These are phyloP conservation scores for Galeopterus variegatus DNA, from an alignment of 2,113 vertebrate genomes.

Conservation along the genomic window DNA sequence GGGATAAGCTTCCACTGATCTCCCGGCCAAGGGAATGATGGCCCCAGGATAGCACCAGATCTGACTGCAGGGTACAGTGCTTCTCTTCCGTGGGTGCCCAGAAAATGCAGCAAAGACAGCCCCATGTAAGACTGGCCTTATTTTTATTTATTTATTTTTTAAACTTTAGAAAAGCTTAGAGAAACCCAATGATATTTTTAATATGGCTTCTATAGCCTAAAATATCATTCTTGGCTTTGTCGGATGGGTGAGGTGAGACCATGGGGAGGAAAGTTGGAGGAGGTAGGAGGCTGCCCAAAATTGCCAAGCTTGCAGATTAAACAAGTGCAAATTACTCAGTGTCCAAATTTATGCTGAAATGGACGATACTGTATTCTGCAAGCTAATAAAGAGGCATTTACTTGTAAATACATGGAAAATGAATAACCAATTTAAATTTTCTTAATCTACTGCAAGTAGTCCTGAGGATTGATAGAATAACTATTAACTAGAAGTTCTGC, in stretches of 20 bases:
- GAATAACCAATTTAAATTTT: slow-evolving; percentile 63
- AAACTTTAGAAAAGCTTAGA: slow-evolving; percentile 58
- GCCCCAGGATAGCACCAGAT: background rate
- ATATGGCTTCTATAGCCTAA: background rate
- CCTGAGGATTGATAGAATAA: background rate
- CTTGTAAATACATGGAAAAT: slow-evolving; percentile 67
- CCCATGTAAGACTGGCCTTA: background rate
- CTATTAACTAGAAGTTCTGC: slow-evolving; percentile 24
- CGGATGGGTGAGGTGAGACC: slow-evolving; percentile 37
- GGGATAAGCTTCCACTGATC: background rate
- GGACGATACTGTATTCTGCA: slow-evolving; percentile 51
- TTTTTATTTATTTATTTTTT: slow-evolving; percentile 48
- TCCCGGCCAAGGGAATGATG: background rate
- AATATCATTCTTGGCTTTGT: slow-evolving; percentile 50
- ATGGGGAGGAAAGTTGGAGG: background rate
- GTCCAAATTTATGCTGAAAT: slow-evolving; percentile 65
- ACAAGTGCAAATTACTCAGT: slow-evolving; percentile 69
- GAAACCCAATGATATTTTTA: slow-evolving; percentile 50
- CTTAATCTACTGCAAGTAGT: slow-evolving; percentile 40
- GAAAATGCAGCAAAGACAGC: slow-evolving; percentile 23
- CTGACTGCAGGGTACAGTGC: background rate
- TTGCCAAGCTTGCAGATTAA: slow-evolving; percentile 68
- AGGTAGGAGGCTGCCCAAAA: slow-evolving; percentile 65
- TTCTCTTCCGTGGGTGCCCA: background rate
- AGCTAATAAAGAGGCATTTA: slow-evolving; percentile 51